Conservation (phyloP, 2,113 vertebrate species). For the Plotosus lineatus region DNA sequence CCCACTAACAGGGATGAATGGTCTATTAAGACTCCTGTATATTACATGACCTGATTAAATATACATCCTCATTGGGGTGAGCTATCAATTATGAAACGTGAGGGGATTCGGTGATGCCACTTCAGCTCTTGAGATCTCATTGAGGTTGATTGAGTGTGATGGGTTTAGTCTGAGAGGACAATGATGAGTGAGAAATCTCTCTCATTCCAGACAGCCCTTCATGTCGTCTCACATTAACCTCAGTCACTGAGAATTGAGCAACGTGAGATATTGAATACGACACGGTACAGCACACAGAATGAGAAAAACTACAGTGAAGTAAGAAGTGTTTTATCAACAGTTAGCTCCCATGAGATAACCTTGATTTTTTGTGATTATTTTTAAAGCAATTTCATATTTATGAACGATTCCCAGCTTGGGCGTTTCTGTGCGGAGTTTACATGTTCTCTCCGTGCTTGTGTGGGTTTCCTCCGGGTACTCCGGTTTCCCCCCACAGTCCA, state of each 20-base stretch:
- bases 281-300: background rate
- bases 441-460: too few species aligned
- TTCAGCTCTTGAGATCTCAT: conserved; percentile 60
- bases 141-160: conserved; percentile 65
- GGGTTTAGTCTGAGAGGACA: conserved; percentile 50
- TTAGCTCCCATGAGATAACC: background rate
- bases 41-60: conserved; percentile 70
- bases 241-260: conserved; percentile 24
- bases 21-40: conserved; percentile 65
- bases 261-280: background rate
- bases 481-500: too few species aligned
- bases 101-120: conserved; percentile 52
- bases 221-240: conserved; percentile 58
- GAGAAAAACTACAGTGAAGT: background rate
- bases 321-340: background rate
- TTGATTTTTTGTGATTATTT: background rate
- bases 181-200: conserved; percentile 60
- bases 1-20: conserved; percentile 63
- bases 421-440: too few species aligned
- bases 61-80: conserved; percentile 56
- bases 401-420: too few species aligned
- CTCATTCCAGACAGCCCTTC: conserved; percentile 61
- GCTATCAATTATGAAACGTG: conserved; percentile 65
- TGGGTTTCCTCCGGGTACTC: too few species aligned
- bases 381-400: background rate